Base-by-base conservation (phyloP, 2,113 vertebrate genomes). In the Cygnus buccinator region DNA sequence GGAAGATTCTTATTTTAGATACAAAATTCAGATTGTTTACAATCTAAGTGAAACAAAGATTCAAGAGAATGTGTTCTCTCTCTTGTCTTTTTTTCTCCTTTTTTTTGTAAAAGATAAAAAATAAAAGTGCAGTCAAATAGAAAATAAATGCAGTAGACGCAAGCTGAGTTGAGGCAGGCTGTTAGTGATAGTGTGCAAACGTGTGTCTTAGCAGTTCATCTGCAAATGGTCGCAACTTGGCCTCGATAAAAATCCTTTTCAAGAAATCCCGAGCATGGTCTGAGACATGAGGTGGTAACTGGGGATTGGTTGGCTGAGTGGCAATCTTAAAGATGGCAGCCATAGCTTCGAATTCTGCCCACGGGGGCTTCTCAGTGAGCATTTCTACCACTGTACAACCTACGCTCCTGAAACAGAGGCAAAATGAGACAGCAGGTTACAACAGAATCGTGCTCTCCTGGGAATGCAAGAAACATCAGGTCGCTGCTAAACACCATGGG, bases 251-350 rank as follows among this genome's bases (percentile, higher is more conserved):
- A 98, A 99, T 99, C 94, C 98, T 98, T 95, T 99, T 99, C 87
- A 99, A 98, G 97, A 99, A 99, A 96, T 99, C 99, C 39, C 99
- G 98, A 96, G 98, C 98, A 90, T 99, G 99, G 97, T 99, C 99
- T 2, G 99, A 99, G 96, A 99, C 99, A 33, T 99, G 98, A 78
- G 98, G 98, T 39, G 99, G 99, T 58, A 99, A 98, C 95, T 99
- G 98, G 16, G 99, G 99, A 97, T 99, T 99, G 74, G 99, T 99
- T 91, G 99, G 99, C 97, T 99, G 99, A 33, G 99, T 99, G 97
- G 99, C 99, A 11, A 99, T 99, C 97, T 99, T 99, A 97, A 99
- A 99, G 98, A 99, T 99, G 98, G 99, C 99, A 59, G 99, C 99
- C 99, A 99, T 99, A 63, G 99, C 99, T 98, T 99, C 99, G 2